Conservation (phyloP, 2,113 vertebrate genomes). For the Monarcha castaneiventris region DNA sequence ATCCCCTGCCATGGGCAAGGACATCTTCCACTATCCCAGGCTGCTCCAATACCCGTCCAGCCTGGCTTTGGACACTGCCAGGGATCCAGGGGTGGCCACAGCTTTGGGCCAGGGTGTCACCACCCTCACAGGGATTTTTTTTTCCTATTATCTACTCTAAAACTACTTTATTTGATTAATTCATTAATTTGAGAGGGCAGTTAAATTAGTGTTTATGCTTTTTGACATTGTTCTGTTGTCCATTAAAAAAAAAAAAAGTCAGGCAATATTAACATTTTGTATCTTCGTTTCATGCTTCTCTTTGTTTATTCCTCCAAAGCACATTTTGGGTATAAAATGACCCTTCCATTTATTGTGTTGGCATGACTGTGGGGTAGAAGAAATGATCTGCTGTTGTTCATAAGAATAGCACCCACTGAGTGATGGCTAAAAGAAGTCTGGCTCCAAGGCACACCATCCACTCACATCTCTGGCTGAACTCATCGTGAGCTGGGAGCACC, state of each 20-base stretch:
- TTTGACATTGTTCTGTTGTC: neutral
- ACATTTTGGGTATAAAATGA: neutral
- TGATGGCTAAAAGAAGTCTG: neutral
- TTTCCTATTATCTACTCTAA: neutral
- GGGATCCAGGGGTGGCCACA: neutral
- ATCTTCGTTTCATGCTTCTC: neutral
- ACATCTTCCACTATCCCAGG: fast-evolving
- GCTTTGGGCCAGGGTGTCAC: neutral
- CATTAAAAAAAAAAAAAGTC: neutral
- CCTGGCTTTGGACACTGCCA: neutral
- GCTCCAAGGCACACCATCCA: neutral
- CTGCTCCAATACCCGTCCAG: fast-evolving
- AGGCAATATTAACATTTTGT: neutral
- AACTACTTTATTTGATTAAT: neutral
- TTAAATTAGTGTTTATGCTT: neutral
- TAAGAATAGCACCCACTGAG: neutral
- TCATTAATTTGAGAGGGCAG: neutral
- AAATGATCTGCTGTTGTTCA: neutral
- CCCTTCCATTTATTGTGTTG: neutral
- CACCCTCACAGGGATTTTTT: neutral
- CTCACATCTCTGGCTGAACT: neutral
- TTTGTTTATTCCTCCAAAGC: neutral
- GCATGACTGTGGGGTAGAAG: neutral
- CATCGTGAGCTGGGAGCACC: neutral
- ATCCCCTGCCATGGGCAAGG: neutral